These are phyloP conservation scores for Neomonachus schauinslandi DNA, from an alignment of 2,113 vertebrate species.

Conservation along the genomic window DNA sequence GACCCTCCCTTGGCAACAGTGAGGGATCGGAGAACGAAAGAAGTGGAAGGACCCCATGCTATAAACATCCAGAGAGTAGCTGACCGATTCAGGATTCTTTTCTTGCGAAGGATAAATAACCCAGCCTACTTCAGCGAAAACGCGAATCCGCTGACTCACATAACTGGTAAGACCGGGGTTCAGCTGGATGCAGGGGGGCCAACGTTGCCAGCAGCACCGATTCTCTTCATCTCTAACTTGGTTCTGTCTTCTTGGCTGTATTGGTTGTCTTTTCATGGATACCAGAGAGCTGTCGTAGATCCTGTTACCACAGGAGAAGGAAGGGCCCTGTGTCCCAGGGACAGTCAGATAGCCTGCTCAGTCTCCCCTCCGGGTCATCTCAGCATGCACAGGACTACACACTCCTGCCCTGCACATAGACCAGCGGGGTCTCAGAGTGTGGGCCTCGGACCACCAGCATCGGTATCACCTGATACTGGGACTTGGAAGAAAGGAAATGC, in stretches of 20 bases:
- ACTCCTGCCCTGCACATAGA: accelerated
- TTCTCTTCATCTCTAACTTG: neutral
- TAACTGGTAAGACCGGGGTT: neutral
- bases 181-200: neutral
- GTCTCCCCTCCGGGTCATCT: neutral
- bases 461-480: neutral
- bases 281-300: neutral
- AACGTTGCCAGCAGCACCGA: accelerated
- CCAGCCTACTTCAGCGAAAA: neutral
- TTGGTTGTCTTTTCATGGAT: neutral
- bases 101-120: neutral
- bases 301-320: neutral
- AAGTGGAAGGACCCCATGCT: neutral
- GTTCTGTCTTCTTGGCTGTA: neutral
- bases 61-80: neutral
- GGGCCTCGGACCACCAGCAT: neutral
- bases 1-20: neutral
- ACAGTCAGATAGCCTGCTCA: neutral
- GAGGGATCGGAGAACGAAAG: neutral
- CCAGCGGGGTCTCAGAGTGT: accelerated
- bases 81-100: neutral
- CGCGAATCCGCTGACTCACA: accelerated
- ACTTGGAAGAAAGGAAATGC: neutral
- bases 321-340: neutral
- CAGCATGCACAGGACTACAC: no score